A percentile compares a stretch with the other conserved stretches of the same genome.
Evolutionary conservation across 2,797 vertebrate species (phyloP).

Genomic region (Loris lydekkerianus): DNA sequence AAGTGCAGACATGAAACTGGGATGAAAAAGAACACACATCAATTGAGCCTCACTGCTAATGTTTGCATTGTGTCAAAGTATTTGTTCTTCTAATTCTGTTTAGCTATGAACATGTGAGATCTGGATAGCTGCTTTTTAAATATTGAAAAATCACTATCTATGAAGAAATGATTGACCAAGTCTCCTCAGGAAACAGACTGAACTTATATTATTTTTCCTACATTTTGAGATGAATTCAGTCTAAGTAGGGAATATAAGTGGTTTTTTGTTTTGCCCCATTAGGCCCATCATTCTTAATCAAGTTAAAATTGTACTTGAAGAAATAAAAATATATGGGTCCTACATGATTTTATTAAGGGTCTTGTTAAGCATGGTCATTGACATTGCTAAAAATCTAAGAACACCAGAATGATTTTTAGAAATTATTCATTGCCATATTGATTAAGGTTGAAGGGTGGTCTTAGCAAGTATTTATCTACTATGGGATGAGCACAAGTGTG

Average conservation of each 20-base stretch:
- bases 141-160: not conserved
- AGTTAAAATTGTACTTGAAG: not conserved
- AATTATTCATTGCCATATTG: not conserved
- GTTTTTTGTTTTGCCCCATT: not conserved
- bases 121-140: not conserved
- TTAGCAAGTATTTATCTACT: not conserved
- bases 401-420: not conserved
- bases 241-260: not conserved
- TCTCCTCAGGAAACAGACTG: not conserved
- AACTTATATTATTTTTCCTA: conserved; percentile 27
- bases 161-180: conserved; percentile 29
- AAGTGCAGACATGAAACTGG: not conserved
- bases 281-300: not conserved
- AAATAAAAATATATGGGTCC: not conserved
- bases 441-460: not conserved
- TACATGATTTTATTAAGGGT: not conserved
- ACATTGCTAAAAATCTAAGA: not conserved
- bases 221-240: conserved; percentile 19
- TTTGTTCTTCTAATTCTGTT: conserved; percentile 16
- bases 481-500: not conserved
- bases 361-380: not conserved
- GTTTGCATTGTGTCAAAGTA: not conserved
- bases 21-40: not conserved
- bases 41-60: not conserved
- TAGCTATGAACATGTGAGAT: not conserved